Conservation (phyloP, 2,113 vertebrate species). For the Alexandromys fortis region DNA sequence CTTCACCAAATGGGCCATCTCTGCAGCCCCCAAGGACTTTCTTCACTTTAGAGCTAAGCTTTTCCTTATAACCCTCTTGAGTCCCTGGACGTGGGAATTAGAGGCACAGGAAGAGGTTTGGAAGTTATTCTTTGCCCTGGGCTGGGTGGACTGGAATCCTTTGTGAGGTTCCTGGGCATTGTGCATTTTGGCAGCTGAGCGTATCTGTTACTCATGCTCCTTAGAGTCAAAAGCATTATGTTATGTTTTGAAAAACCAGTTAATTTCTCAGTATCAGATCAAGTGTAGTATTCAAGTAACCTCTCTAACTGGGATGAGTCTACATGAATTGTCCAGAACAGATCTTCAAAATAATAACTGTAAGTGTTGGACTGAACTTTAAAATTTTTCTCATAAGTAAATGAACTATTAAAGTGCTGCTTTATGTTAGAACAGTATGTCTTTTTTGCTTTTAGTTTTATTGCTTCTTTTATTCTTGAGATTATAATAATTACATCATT, state of each 20-base stretch:
- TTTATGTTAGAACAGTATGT: conserved; percentile 62
- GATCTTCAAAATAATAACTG: conserved; percentile 73
- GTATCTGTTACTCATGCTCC: conserved; percentile 70
- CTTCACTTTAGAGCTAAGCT: conserved; percentile 29
- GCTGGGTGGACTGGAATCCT: conserved; percentile 47
- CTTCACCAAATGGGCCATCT: background rate
- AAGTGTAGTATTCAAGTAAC: conserved; percentile 78
- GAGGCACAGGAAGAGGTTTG: conserved; percentile 48
- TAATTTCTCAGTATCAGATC: conserved; percentile 81
- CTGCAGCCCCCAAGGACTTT: background rate
- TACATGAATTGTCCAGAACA: conserved; percentile 62
- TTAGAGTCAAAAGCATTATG: conserved; percentile 76
- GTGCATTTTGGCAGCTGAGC: conserved; percentile 74
- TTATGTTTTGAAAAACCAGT: conserved; percentile 84
- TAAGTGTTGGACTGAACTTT: conserved; percentile 54
- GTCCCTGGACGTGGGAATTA: conserved; percentile 45
- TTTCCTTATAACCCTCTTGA: background rate
- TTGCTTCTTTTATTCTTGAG: background rate
- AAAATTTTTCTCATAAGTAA: conserved; percentile 67
- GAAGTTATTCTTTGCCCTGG: conserved; percentile 38
- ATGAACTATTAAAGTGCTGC: conserved; percentile 56
- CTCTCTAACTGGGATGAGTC: conserved; percentile 71
- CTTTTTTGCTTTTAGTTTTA: background rate
- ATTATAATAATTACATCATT: background rate
- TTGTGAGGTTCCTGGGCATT: conserved; percentile 63